Percentiles rank a stretch among this genome's conserved stretches.
phyloP scores from a whole-genome alignment of 2,888 invertebrate species.

The Tachina fera region DNA sequence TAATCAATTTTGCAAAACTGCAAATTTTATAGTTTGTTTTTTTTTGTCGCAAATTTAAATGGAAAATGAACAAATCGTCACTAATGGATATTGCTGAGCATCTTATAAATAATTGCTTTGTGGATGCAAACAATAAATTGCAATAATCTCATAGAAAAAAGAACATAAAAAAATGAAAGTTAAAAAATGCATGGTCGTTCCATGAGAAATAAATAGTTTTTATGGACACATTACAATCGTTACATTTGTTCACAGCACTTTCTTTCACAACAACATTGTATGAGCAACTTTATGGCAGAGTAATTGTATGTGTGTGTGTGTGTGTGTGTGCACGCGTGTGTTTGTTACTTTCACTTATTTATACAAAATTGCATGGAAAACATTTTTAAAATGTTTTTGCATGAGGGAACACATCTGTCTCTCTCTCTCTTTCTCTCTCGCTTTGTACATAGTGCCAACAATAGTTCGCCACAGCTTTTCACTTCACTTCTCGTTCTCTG shows the following conservation, averaged over 20 bases:
- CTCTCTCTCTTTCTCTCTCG: constrained; percentile 9
- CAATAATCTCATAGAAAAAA: constrained; percentile 13
- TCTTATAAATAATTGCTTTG: constrained; percentile 45
- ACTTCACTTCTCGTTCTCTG: neutral
- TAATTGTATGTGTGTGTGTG: neutral
- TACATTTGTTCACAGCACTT: neutral
- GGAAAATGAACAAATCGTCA: constrained; percentile 15
- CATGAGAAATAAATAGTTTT: neutral
- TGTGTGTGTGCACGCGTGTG: neutral
- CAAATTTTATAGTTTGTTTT: too few relatives aligned
- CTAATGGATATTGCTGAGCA: constrained; percentile 34
- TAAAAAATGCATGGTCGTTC: constrained; percentile 1
- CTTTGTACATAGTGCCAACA: too few relatives aligned
- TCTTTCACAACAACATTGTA: neutral
- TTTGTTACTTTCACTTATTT: constrained; percentile 25
- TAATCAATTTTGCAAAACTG: too few relatives aligned
- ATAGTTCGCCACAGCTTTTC: constrained; percentile 32
- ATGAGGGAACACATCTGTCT: neutral
- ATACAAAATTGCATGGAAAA: constrained; percentile 45
- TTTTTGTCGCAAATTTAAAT: neutral
- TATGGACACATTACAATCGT: constrained; percentile 13
- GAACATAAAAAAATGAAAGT: neutral
- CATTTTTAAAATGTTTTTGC: constrained; percentile 9
- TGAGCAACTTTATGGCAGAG: neutral
- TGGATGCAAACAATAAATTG: constrained; percentile 32